Evolutionary conservation across 2,888 invertebrate genomes (phyloP).

Genomic region (Diaperis boleti): DNA sequence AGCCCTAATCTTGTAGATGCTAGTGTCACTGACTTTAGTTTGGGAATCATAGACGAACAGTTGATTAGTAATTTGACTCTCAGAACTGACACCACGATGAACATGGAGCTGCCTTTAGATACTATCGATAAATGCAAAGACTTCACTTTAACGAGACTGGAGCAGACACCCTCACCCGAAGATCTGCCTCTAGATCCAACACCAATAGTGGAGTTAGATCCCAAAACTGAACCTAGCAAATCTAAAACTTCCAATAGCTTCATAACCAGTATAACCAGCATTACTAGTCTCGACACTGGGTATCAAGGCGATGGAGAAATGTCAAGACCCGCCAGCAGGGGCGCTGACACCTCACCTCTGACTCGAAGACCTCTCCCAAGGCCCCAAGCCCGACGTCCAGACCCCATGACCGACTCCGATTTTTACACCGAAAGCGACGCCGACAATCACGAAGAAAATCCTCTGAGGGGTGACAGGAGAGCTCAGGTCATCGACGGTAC

Average conservation of each 20-base stretch:
- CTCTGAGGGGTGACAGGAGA: constrained; percentile 76
- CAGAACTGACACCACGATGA: constrained; percentile 71
- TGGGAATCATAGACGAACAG: constrained; percentile 70
- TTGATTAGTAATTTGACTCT: constrained; percentile 70
- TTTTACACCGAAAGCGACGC: constrained; percentile 93
- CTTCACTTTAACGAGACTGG: constrained; percentile 69
- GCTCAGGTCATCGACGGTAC: constrained; percentile 92
- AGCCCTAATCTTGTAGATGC: constrained; percentile 58
- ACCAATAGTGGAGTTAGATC: constrained; percentile 70
- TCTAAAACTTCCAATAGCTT: constrained; percentile 82
- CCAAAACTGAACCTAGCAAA: constrained; percentile 73
- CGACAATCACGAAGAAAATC: constrained; percentile 83
- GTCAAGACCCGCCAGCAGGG: constrained; percentile 87
- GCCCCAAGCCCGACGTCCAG: constrained; percentile 73
- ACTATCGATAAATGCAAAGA: constrained; percentile 63
- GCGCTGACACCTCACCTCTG: constrained; percentile 79
- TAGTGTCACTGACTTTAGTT: constrained; percentile 61
- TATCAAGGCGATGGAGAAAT: constrained; percentile 94
- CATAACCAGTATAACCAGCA: constrained; percentile 90
- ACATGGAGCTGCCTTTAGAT: constrained; percentile 70
- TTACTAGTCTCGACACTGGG: constrained; percentile 92
- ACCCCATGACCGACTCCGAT: constrained; percentile 93
- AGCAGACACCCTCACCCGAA: constrained; percentile 88
- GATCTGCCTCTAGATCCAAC: constrained; percentile 85
- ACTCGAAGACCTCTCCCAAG: constrained; percentile 68